Conservation (phyloP, 1,140 invertebrate genomes). For the Magallana ariakensis region DNA sequence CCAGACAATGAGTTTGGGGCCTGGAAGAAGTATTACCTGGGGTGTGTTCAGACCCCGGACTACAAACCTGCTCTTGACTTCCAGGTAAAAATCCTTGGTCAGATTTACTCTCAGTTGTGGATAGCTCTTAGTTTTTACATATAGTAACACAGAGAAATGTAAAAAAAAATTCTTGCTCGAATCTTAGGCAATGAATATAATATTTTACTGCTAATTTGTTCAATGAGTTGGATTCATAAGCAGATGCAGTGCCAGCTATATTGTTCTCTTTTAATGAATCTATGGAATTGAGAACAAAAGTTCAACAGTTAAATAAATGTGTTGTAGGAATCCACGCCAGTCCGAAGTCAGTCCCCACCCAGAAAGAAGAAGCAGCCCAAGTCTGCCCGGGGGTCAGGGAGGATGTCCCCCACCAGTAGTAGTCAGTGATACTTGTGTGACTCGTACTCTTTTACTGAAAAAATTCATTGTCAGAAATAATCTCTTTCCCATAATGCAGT, state of each 20-base stretch:
- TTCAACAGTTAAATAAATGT: too few species aligned
- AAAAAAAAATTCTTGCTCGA: too few species aligned
- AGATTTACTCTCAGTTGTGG: neutral
- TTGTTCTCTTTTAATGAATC: too few species aligned
- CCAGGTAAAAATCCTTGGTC: neutral
- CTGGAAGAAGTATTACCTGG: constrained; percentile 79
- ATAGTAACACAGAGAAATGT: neutral
- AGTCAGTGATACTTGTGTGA: constrained; percentile 58
- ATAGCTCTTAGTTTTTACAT: neutral
- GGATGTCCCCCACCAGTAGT: constrained; percentile 63
- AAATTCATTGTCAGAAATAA: too few species aligned
- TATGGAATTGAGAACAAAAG: too few species aligned
- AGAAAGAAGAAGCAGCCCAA: constrained; percentile 48
- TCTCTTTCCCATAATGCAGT: too few species aligned
- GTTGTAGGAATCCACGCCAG: constrained; percentile 17
- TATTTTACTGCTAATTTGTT: too few species aligned
- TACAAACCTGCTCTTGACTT: constrained; percentile 32
- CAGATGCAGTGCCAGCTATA: too few species aligned
- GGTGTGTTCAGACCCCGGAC: constrained; percentile 66
- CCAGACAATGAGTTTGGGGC: constrained; percentile 75
- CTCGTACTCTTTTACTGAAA: too few species aligned
- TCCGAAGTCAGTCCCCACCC: neutral
- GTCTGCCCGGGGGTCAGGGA: constrained; percentile 49
- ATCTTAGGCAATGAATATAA: too few species aligned
- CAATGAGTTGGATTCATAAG: too few species aligned